These are phyloP conservation scores for Sardina pilchardus DNA, from an alignment of 2,113 vertebrate genomes.

Conservation along the genomic window DNA sequence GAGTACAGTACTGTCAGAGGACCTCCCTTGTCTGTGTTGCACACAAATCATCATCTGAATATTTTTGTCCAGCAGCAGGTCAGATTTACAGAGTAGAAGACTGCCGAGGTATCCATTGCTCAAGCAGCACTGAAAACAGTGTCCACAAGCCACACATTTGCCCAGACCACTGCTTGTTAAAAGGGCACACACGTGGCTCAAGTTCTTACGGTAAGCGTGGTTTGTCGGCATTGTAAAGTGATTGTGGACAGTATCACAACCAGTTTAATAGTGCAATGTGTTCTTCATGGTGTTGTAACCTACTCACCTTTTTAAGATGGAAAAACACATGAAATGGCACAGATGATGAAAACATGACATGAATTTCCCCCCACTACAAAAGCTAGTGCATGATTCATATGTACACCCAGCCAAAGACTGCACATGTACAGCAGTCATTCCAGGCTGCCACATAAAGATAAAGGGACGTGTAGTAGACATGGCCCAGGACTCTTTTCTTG, in stretches of 20 bases:
- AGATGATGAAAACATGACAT: background rate
- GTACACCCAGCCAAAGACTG: background rate
- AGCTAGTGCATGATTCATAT: background rate
- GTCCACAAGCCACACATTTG: background rate
- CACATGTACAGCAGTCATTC: background rate
- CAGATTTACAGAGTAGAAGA: too few species aligned
- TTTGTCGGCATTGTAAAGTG: background rate
- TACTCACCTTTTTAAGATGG: background rate
- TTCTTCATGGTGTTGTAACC: background rate
- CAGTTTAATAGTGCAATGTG: background rate
- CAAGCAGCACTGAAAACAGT: background rate
- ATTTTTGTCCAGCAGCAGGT: background rate
- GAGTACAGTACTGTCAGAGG: background rate
- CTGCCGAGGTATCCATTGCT: background rate
- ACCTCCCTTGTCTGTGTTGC: background rate
- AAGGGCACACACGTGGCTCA: background rate
- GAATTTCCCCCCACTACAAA: background rate
- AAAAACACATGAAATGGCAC: background rate
- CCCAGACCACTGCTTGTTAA: background rate
- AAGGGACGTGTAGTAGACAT: background rate
- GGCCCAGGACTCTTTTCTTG: background rate
- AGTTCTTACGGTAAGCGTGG: background rate
- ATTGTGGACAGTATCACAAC: background rate
- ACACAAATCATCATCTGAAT: background rate
- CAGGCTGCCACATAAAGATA: background rate